Base-by-base conservation (phyloP, 2,797 vertebrate genomes). In the Ptychobarbus kaznakovi region DNA sequence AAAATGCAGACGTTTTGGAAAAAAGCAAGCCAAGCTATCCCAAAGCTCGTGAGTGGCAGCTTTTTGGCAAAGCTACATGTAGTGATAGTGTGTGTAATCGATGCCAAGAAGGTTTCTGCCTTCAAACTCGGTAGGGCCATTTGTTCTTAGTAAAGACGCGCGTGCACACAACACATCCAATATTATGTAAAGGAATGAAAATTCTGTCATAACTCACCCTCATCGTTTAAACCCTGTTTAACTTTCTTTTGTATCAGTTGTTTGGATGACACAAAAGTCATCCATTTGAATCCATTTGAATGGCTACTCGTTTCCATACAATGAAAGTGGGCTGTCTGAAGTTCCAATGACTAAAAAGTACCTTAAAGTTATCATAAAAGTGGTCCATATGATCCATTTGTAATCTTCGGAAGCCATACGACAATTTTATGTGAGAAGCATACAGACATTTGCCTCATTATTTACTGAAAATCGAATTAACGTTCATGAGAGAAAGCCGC, bases 1-100 rank as follows among this genome's bases (percentile, higher is more conserved):
- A 77, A 84, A 84, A 79, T 12, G 51, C 76, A 61, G 74, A 78
- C 56, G 18, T 35, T 20, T n/a, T 58, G 38, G 20, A 70, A 84
- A 78, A 56, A 38, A 56, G 25, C 38, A 7, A 78, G 83, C 83
- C 38, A 78, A 78, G 51, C 4, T 8, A 40, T 58, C 40, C 49
- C 49, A 58, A 28, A 56, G 35, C 75, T 58, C 0, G 38, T 69
- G 51, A 58, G 20, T 78, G 82, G 46, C 63, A 56, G 49, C 10
- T 44, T 84, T 46, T 84, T 84, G 82, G 65, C 65, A 69, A 40
- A 66, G 49, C 13, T 66, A 53, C 73, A 40, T 20, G 32, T 76
- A 32, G 28, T 49, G 1, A 16, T 49, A 75, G 58, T n/a, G 56
- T 74, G 72, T 51, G 72, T 53, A 51, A 40, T 66, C 10, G 73